These are phyloP conservation scores for Etia nguti DNA, from an alignment of 2,113 vertebrate species.

Conservation along the genomic window DNA sequence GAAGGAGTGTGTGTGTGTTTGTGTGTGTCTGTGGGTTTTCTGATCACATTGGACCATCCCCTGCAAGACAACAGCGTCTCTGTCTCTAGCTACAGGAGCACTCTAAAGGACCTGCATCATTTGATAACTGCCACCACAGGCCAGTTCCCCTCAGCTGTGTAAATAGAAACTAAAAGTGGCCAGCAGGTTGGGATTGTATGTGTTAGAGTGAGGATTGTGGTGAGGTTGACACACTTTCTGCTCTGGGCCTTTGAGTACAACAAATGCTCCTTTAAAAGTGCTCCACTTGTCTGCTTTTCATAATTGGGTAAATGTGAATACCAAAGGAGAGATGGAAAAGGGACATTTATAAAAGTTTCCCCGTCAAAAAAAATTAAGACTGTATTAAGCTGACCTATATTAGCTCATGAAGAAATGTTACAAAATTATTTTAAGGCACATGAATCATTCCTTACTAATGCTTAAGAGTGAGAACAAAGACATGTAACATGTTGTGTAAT, in stretches of 20 bases:
- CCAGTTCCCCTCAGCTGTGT: neutral
- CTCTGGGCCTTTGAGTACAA: neutral
- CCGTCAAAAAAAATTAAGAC: neutral
- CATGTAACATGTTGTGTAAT: neutral
- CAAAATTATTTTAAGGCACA: neutral
- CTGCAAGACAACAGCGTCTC: constrained; percentile 21
- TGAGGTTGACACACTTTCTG: neutral
- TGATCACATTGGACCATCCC: constrained; percentile 1
- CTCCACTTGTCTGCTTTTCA: neutral
- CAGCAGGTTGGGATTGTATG: neutral
- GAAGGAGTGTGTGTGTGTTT: neutral
- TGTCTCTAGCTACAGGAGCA: neutral
- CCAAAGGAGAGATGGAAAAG: neutral
- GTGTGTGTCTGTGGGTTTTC: neutral
- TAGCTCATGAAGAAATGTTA: neutral
- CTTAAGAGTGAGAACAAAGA: neutral
- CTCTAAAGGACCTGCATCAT: neutral
- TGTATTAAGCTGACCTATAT: neutral
- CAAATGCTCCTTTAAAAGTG: neutral
- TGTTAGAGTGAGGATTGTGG: neutral
- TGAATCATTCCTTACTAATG: neutral
- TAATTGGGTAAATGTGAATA: neutral
- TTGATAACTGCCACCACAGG: neutral
- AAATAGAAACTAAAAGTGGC: neutral
- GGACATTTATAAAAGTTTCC: neutral